Evolutionary conservation across 1,140 invertebrate genomes (phyloP).

Genomic region (Asobara japonica): DNA sequence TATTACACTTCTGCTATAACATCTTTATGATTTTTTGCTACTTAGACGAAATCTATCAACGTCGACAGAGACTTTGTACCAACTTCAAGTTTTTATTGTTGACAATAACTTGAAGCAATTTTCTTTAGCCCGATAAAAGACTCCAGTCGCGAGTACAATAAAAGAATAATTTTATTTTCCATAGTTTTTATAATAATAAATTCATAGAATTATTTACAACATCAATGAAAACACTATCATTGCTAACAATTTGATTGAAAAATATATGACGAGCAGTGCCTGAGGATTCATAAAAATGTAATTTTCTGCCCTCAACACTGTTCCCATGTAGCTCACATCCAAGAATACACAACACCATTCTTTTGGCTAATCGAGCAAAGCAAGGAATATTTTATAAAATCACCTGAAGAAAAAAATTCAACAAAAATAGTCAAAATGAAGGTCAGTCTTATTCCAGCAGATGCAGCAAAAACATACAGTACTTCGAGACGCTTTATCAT

Average conservation of each 20-base stretch:
- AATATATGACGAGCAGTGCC: not conserved
- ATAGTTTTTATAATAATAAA: not conserved
- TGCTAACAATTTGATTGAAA: not conserved
- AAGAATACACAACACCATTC: not conserved
- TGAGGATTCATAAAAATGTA: not conserved
- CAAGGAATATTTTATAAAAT: not conserved
- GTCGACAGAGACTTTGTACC: not conserved
- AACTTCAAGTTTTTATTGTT: slow-evolving; percentile 5
- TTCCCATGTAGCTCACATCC: not conserved
- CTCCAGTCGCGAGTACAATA: slow-evolving; percentile 25
- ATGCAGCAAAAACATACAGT: slow-evolving; percentile 18
- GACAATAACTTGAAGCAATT: slow-evolving; percentile 14
- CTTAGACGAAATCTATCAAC: not conserved
- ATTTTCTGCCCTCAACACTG: not conserved
- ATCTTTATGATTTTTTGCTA: slow-evolving; percentile 17
- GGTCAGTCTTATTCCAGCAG: slow-evolving; percentile 29
- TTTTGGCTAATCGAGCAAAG: not conserved
- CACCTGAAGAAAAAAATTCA: not conserved
- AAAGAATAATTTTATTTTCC: not conserved
- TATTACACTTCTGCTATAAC: slow-evolving; percentile 42
- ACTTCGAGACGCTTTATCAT: not conserved
- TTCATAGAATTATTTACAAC: slow-evolving; percentile 9
- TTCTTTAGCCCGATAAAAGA: slow-evolving; percentile 5
- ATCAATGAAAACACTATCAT: not conserved
- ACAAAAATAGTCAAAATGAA: not conserved